Percentiles rank a stretch among this genome's conserved stretches.
These are phyloP conservation scores for Doryteuthis pealeii DNA, from an alignment of 1,140 invertebrate species.

Conservation along the genomic window DNA sequence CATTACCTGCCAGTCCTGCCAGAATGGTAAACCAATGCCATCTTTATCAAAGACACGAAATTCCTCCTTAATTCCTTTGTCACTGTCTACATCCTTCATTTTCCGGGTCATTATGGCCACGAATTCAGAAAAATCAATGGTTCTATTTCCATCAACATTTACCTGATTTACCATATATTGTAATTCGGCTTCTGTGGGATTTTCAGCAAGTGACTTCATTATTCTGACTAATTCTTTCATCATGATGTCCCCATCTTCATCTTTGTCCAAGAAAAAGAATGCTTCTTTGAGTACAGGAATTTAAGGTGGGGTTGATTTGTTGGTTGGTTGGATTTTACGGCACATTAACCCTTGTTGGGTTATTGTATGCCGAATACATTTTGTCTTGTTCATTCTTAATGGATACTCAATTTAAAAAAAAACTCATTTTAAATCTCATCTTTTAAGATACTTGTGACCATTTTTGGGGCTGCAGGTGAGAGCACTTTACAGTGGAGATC, in stretches of 20 bases:
- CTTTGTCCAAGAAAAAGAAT: slow-evolving; percentile 5
- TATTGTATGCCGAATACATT: too few relatives aligned
- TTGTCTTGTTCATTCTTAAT: too few relatives aligned
- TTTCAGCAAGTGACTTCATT: slow-evolving; percentile 7
- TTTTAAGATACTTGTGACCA: too few relatives aligned
- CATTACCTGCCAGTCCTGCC: slow-evolving; percentile 69
- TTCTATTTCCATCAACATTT: slow-evolving; percentile 74
- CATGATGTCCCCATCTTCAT: slow-evolving; percentile 11
- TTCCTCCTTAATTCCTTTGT: slow-evolving; percentile 97
- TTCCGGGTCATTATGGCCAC: slow-evolving; percentile 82
- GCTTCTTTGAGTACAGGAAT: slow-evolving; percentile 7
- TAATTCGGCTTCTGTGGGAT: slow-evolving; percentile 14
- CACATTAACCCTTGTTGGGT: too few relatives aligned
- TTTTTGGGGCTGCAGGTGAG: too few relatives aligned
- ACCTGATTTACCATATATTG: slow-evolving; percentile 12
- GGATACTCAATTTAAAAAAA: too few relatives aligned
- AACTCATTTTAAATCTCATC: too few relatives aligned
- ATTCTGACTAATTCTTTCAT: slow-evolving; percentile 7
- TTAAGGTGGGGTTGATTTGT: too few relatives aligned
- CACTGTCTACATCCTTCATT: slow-evolving; percentile 99
- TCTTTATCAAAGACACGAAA: slow-evolving; percentile 98
- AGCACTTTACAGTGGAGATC: too few relatives aligned
- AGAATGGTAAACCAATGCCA: slow-evolving; percentile 76
- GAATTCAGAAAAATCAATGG: slow-evolving; percentile 96
- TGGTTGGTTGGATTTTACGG: too few relatives aligned